Percentiles rank a stretch among this genome's conserved stretches.
Evolutionary conservation across 1,140 invertebrate genomes (phyloP).

Genomic region (Halyomorpha halys): DNA sequence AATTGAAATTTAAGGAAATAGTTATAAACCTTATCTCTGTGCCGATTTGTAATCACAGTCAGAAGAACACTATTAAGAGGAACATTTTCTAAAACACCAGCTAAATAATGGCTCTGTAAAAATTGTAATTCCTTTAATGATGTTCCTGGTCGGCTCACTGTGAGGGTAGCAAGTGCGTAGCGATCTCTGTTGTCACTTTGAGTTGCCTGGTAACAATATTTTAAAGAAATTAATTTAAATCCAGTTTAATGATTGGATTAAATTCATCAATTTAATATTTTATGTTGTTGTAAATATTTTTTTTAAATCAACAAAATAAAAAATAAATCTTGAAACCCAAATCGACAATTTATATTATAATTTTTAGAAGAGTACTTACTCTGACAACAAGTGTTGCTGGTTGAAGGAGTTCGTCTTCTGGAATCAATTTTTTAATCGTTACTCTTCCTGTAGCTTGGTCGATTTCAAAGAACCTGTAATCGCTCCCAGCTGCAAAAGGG

Average conservation of each 20-base stretch:
- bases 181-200: constrained; percentile 80
- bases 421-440: constrained; percentile 46
- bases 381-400: constrained; percentile 65
- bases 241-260: no score
- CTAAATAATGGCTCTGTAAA: constrained; percentile 57
- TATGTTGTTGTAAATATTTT: background rate
- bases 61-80: constrained; percentile 58
- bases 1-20: background rate
- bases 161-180: constrained; percentile 71
- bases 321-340: no score
- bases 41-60: constrained; percentile 49
- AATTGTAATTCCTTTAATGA: constrained; percentile 45
- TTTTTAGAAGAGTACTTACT: constrained; percentile 37
- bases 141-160: constrained; percentile 46
- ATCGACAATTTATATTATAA: no score
- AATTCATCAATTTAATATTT: background rate
- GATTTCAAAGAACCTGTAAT: constrained; percentile 41
- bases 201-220: constrained; percentile 48
- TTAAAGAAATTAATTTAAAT: background rate
- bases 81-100: constrained; percentile 63
- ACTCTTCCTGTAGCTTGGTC: constrained; percentile 53
- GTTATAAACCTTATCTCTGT: constrained; percentile 41
- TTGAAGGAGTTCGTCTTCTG: constrained; percentile 48
- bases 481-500: constrained; percentile 35
- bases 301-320: no score